Evolutionary conservation across 2,888 invertebrate genomes (phyloP), one percentile per base, ranked within the genome.

Genomic region (Keiferia lycopersicella): DNA sequence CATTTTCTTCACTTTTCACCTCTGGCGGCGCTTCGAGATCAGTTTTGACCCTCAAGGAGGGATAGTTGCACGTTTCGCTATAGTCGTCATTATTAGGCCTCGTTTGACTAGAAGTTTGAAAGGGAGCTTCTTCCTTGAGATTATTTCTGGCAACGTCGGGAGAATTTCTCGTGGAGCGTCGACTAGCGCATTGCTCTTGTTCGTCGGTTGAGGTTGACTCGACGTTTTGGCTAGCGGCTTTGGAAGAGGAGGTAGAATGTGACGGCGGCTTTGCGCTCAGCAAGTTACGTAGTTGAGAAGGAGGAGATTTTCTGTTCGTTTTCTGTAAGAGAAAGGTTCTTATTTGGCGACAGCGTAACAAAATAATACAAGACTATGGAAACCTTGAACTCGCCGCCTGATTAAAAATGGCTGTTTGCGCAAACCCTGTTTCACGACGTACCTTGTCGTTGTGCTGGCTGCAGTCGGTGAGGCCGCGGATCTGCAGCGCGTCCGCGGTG

Each of bases 401-500:
- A 16, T 45, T 45, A 11, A 7, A 45, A 1, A 45, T n/a, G n/a
- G 45, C 45, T 1, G 10, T 7, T 34, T 34, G 10, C 8, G 34
- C 34, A 34, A 34, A n/a, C n/a, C n/a, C n/a, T n/a, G 34, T 34
- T 6, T 26, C 26, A 26, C 8, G 34, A 34, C 8, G 8, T 84
- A 86, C 92, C 87, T 88, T 92, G 81, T 88, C 92, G 84, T 87
- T 92, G 90, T 85, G 91, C 81, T 92, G 91, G 69, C 93, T 92
- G 75, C 93, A 93, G 82, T 96, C 96, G 51, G 96, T 96, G 80
- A 96, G 93, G 70, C 96, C 96, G 76, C 96, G 93, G 73, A 96
- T 96, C 90, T 96, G 95, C 68, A 96, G 89, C 68, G 95, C 95
- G 84, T 96, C 96, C 58, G 96, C 96, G 39, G 96, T 96, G 75